phyloP scores from a whole-genome alignment of 2,113 vertebrate genomes.

The Quiscalus mexicanus region DNA sequence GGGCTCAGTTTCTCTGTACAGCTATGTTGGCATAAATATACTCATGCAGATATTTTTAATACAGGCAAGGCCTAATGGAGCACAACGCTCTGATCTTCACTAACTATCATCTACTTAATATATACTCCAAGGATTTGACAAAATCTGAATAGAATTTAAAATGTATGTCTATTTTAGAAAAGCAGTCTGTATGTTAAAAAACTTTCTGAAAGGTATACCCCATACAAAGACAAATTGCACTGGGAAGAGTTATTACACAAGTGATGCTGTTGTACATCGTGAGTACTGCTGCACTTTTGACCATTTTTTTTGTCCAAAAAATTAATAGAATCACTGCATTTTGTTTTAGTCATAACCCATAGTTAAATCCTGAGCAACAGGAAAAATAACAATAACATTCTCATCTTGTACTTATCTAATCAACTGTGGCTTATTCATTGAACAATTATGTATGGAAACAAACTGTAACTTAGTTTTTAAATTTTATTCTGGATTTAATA shows the following conservation, averaged over 20 bases:
- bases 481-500: neutral
- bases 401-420: neutral
- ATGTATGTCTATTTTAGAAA: neutral
- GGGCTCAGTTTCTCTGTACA: neutral
- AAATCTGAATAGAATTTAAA: neutral
- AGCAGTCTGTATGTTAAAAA: neutral
- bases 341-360: neutral
- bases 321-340: neutral
- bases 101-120: neutral
- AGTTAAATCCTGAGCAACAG: neutral
- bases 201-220: neutral
- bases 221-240: neutral
- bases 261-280: neutral
- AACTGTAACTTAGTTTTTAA: neutral
- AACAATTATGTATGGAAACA: neutral
- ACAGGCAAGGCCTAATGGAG: neutral
- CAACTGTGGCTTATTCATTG: neutral
- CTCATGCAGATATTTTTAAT: neutral
- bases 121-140: neutral
- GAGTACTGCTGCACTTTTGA: neutral
- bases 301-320: neutral
- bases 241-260: neutral
- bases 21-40: neutral
- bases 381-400: neutral
- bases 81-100: neutral